Evolutionary conservation across 2,113 vertebrate species (phyloP).

Genomic region (Zosterops pallidus): DNA sequence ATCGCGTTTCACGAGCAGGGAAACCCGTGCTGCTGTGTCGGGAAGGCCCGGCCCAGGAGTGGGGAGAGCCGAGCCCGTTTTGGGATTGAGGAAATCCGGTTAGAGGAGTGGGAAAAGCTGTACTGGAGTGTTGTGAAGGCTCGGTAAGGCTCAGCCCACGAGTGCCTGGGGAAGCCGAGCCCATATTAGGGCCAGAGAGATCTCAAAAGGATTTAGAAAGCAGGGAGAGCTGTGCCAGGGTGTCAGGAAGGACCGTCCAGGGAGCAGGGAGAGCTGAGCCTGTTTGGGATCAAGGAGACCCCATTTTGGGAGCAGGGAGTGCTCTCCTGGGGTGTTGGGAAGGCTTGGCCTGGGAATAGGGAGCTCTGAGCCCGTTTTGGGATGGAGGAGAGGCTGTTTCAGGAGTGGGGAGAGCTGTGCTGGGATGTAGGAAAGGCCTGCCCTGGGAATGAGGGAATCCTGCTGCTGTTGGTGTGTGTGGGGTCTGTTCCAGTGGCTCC

Average conservation of each 20-base stretch:
- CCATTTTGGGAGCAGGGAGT: background rate
- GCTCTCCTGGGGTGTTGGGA: background rate
- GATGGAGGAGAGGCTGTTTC: background rate
- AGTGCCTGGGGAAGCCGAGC: background rate
- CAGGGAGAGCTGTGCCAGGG: background rate
- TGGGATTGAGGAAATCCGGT: background rate
- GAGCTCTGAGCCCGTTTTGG: rapidly evolving
- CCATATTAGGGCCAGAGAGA: background rate
- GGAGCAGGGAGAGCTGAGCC: background rate
- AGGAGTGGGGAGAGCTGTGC: background rate
- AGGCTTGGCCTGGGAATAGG: background rate
- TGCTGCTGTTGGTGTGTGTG: rapidly evolving
- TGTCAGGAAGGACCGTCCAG: too few species aligned
- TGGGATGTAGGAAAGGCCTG: background rate
- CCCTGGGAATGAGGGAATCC: background rate
- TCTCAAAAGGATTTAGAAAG: rapidly evolving
- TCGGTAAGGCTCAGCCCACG: too few species aligned
- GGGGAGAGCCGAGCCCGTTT: background rate
- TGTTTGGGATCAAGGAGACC: background rate
- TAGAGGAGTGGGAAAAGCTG: background rate
- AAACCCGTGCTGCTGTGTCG: background rate
- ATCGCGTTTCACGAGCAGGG: background rate
- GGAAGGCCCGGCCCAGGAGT: background rate
- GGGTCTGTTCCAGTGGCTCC: background rate
- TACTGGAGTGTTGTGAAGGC: background rate